Conservation (phyloP, 2,888 invertebrate genomes). For the Toxonevra muliebris region DNA sequence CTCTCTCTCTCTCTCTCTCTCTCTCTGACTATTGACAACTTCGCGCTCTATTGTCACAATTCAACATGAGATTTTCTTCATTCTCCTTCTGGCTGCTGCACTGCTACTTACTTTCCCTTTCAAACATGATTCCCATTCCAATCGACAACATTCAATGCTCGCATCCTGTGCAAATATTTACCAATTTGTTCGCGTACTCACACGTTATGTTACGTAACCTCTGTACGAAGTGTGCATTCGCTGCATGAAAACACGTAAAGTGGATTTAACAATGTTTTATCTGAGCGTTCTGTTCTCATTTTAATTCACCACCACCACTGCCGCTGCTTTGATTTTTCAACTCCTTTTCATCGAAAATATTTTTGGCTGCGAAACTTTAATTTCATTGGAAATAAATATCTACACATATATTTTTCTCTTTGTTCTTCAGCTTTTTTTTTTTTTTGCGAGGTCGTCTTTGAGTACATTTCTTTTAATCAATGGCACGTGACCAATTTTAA, state of each 20-base stretch:
- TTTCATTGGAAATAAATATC: neutral
- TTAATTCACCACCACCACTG: too few species aligned
- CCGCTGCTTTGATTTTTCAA: neutral
- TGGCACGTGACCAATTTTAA: constrained; percentile 25
- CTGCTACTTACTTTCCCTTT: too few species aligned
- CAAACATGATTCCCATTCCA: too few species aligned
- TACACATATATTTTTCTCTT: constrained; percentile 4
- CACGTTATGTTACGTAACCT: neutral
- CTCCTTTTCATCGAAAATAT: neutral
- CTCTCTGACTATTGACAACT: constrained; percentile 1
- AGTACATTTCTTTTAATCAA: constrained; percentile 14
- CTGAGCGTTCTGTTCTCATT: too few species aligned
- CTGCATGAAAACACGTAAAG: neutral
- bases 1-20: neutral
- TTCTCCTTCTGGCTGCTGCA: too few species aligned
- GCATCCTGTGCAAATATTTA: constrained; percentile 22
- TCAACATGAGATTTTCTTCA: constrained; percentile 4
- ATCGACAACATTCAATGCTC: neutral
- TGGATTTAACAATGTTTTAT: too few species aligned
- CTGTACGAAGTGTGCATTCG: neutral
- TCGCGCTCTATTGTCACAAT: constrained; percentile 2
- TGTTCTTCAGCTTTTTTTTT: constrained; percentile 20
- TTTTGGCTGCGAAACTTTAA: neutral
- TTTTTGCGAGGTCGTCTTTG: constrained; percentile 6
- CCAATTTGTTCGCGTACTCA: constrained; percentile 17